Conservation (phyloP, 92 coral and sea anemone genomes). For the Blastomussa wellsi region DNA sequence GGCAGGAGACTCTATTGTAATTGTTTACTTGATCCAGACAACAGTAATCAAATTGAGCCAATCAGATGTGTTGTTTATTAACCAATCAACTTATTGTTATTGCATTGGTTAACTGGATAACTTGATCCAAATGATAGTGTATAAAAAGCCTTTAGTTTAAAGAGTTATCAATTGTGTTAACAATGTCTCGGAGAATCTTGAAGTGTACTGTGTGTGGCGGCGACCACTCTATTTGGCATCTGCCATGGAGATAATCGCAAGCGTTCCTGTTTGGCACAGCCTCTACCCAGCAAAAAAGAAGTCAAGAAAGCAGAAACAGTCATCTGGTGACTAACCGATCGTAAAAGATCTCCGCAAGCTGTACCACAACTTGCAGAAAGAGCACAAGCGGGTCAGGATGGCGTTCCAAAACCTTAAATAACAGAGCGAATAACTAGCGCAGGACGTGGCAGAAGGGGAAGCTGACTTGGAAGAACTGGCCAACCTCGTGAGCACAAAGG, state of each 20-base stretch:
- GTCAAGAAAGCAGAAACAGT: too few relatives aligned
- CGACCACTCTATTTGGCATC: constrained; percentile 6
- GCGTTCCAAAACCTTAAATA: neutral
- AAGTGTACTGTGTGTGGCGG: constrained; percentile 17
- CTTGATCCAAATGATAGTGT: constrained; percentile 9
- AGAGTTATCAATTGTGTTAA: neutral
- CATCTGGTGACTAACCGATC: too few relatives aligned
- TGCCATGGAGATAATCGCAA: constrained; percentile 8
- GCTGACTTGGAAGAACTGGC: constrained; percentile 4
- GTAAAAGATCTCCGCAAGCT: too few relatives aligned
- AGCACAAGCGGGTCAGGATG: too few relatives aligned
- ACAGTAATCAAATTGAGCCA: neutral
- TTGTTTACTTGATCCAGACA: too few relatives aligned
- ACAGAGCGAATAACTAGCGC: neutral
- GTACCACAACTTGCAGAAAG: too few relatives aligned
- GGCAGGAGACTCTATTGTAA: too few relatives aligned
- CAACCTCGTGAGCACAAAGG: constrained; percentile 10
- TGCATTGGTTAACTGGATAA: too few relatives aligned
- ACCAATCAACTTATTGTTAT: constrained; percentile 3
- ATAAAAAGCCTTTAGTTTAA: constrained; percentile 4
- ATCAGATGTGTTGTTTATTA: constrained; percentile 15
- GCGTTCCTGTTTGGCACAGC: neutral
- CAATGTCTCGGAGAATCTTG: neutral
- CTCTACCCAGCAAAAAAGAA: too few relatives aligned
- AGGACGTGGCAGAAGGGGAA: neutral